Evolutionary conservation across 2,797 vertebrate genomes (phyloP), one percentile per base, ranked within the genome.

Genomic region (Liparis tanakae): DNA sequence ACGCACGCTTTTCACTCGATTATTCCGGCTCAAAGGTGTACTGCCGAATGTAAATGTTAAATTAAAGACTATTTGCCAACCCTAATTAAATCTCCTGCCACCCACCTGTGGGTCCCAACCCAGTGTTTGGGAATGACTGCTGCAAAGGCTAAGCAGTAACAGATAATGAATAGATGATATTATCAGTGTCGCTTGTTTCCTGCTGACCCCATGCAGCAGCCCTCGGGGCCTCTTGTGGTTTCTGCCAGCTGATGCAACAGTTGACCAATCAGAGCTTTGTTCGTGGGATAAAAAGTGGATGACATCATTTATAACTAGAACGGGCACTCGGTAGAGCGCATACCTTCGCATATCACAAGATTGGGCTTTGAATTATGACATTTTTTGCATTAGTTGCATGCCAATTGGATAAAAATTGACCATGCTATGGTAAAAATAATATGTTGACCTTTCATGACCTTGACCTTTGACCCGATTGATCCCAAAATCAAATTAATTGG

Each of bases 201-300:
- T 59, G 7, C 57, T 30, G 25, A 30, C 25, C 2, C 25, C 25
- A 1, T 30, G 25, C 25, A 30, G 25, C 25, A 30, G 25, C 17
- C 17, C 54, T 57, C 34, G 7, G 18, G 18, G 56, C 12, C 36
- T 22, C n/a, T 20, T 34, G 18, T 59, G 22, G 56, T 20, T 37
- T 6, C 56, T 57, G 57, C 57, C 57, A 39, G 12, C n/a, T 39
- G 57, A 10, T 20, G 36, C 37, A 20, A 22, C n/a, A 20, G n/a
- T 15, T 59, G 57, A 58, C 17, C 10, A 37, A 39, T 58, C 12
- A 7, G 56, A 58, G 56, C 34, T 58, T 58, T 58, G 56, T 58
- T 7, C 12, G 36, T 12, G 34, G 34, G 34, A 37, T 58, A 13
- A 20, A 37, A 18, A 58, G 20, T 1, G 56, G 34, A 41, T 6